A percentile compares a stretch with the other conserved stretches of the same genome.
Evolutionary conservation across 2,888 invertebrate genomes (phyloP).

Genomic region (Nomada hirtipes): DNA sequence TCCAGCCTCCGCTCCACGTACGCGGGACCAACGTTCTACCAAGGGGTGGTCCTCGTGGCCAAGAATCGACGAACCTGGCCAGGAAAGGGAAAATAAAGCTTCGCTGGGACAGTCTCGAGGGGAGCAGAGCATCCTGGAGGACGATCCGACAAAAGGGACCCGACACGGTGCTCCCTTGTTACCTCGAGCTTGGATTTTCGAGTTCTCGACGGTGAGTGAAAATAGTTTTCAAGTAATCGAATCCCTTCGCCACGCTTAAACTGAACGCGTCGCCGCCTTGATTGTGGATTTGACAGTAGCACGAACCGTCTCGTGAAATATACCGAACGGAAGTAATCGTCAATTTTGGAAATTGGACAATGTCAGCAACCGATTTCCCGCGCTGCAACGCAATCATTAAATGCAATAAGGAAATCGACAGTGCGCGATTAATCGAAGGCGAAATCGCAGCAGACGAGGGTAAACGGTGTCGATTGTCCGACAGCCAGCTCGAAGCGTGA

Average conservation of each 20-base stretch:
- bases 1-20: neutral
- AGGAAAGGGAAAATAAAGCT: conserved; percentile 64
- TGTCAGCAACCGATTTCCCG: neutral
- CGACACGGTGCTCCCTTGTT: neutral
- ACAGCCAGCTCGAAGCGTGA: conserved; percentile 25
- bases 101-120: conserved; percentile 15
- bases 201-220: neutral
- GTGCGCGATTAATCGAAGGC: conserved; percentile 7
- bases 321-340: too few species aligned
- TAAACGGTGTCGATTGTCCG: neutral
- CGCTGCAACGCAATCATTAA: conserved; percentile 6
- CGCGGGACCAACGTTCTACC: conserved; percentile 55
- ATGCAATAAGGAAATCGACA: neutral
- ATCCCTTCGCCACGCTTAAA: neutral
- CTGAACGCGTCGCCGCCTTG: neutral
- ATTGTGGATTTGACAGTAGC: too few species aligned
- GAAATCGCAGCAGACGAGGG: neutral
- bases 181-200: conserved; percentile 19
- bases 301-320: too few species aligned
- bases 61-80: conserved; percentile 49
- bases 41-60: conserved; percentile 66
- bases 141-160: conserved; percentile 47
- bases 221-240: neutral
- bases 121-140: conserved; percentile 9
- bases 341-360: too few species aligned